Evolutionary conservation across 2,797 vertebrate species (phyloP), one percentile per base, ranked within the genome.

Genomic region (Sebastiscus albofasciatus): DNA sequence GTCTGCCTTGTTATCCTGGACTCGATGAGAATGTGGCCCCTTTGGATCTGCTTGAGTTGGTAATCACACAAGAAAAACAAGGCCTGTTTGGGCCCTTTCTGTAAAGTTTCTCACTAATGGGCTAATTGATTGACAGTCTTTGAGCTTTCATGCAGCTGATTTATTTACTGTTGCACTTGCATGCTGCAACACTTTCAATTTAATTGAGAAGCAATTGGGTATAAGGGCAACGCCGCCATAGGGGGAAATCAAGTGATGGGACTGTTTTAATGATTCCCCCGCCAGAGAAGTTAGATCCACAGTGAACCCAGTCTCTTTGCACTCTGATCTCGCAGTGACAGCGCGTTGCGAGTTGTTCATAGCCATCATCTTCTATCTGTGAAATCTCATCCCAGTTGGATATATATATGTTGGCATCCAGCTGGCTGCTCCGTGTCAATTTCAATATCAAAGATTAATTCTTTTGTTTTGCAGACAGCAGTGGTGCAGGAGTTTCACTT

Each of bases 41-140:
- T 81, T 82, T 84, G 87, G 86, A 92, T 81, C 72, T 80, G 59
- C 89, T 83, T 76, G 82, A 80, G 84, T 86, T 71, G 70, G 31
- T 87, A 89, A 89, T 88, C 85, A 90, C 85, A 86, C 79, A 65
- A 86, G 85, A 79, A 83, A 91, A 87, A 87, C 85, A 58, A 66
- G 67, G 74, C 27, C 39, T 66, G 68, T 52, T 79, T 55, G 27
- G 76, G 39, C 49, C 49, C 9, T 54, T n/a, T 81, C 74, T 82
- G 77, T 79, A 89, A 90, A 91, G 79, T 90, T 88, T 79, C 66
- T 8, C 80, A 79, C 87, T 93, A 91, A 93, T 91, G 76, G 92
- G 87, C 89, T 91, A 91, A 93, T 89, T 94, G 93, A 94, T 93
- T 94, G 92, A 93, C 92, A 93, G 91, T 74, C 81, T 86, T 77